Conservation (phyloP, 2,113 vertebrate species). For the Daubentonia madagascariensis region DNA sequence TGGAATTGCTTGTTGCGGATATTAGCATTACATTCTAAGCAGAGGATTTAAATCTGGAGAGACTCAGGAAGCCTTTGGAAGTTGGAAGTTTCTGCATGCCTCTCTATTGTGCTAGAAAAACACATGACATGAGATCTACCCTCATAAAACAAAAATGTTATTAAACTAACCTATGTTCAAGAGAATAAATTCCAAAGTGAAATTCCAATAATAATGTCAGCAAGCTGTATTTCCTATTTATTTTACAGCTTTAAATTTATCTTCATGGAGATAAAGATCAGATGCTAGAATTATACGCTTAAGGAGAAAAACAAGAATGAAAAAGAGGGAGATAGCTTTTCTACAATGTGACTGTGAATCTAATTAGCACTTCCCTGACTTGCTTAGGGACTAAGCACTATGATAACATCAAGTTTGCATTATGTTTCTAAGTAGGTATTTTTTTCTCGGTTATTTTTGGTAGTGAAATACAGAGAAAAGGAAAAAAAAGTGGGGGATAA, state of each 20-base stretch:
- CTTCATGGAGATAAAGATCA: background rate
- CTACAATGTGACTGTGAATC: constrained; percentile 19
- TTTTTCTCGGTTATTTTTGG: constrained; percentile 64
- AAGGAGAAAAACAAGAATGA: constrained; percentile 14
- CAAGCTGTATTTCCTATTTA: background rate
- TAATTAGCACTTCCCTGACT: constrained; percentile 39
- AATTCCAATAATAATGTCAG: background rate
- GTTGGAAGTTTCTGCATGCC: background rate
- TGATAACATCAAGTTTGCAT: background rate
- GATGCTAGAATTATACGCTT: constrained; percentile 21
- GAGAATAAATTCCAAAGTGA: background rate
- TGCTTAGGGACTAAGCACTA: background rate
- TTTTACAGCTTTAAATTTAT: background rate
- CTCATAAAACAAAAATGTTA: constrained; percentile 11
- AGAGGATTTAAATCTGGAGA: background rate
- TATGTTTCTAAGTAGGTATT: constrained; percentile 52
- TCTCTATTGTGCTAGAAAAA: background rate
- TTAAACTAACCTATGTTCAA: background rate
- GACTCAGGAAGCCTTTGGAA: background rate
- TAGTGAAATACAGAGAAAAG: constrained; percentile 52
- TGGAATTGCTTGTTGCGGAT: background rate
- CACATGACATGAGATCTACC: background rate
- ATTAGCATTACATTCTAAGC: background rate
- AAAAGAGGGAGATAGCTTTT: background rate
- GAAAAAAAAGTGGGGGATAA: constrained; percentile 47